Percentiles rank a stretch among this genome's conserved stretches.
Evolutionary conservation across 2,888 invertebrate species (phyloP).

Genomic region (Bembecia ichneumoniformis): DNA sequence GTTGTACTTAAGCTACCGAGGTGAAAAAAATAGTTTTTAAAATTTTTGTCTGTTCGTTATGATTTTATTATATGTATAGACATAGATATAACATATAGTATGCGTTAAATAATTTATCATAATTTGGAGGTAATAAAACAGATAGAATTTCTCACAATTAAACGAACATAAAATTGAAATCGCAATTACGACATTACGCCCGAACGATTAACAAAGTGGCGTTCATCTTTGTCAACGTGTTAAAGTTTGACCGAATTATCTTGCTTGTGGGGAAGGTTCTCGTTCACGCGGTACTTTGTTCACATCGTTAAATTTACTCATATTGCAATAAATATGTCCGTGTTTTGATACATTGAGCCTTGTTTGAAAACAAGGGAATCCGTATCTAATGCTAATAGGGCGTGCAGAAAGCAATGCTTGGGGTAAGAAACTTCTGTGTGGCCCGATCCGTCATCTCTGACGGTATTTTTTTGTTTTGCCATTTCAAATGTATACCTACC

Average conservation of each 20-base stretch:
- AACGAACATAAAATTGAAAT: conserved; percentile 57
- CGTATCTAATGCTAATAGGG: conserved; percentile 60
- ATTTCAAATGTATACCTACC: background rate
- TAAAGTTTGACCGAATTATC: conserved; percentile 71
- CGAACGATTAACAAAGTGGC: conserved; percentile 31
- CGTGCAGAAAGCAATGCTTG: conserved; percentile 24
- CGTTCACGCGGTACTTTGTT: conserved; percentile 29
- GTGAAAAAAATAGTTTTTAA: no score
- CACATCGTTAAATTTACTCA: conserved; percentile 68
- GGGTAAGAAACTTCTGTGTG: conserved; percentile 22
- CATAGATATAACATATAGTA: no score
- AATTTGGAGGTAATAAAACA: no score
- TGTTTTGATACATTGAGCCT: conserved; percentile 22
- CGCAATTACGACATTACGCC: conserved; percentile 46
- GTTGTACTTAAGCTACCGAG: no score
- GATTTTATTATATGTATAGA: no score
- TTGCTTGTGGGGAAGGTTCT: conserved; percentile 18
- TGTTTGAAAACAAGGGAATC: conserved; percentile 64
- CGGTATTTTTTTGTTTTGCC: conserved; percentile 12
- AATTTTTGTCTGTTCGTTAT: no score
- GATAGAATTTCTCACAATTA: conserved; percentile 49
- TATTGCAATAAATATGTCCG: conserved; percentile 65
- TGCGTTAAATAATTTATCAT: no score
- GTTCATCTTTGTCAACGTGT: conserved; percentile 61
- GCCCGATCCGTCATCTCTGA: conserved; percentile 30